Evolutionary conservation across 2,888 invertebrate genomes (phyloP).

Genomic region (Periphyllus acericola): DNA sequence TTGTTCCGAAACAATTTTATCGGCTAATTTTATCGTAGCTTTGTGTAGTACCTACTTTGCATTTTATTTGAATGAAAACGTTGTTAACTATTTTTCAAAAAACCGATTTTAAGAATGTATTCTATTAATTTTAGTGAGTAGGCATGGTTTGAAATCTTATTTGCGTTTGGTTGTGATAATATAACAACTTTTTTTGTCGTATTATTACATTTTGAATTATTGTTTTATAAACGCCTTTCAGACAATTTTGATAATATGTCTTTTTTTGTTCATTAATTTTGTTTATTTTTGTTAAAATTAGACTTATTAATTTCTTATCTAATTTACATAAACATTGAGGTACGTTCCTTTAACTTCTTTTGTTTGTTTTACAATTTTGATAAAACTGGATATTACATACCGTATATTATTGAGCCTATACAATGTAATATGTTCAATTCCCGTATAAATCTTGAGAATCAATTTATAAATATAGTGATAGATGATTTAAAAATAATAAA

Average conservation of each 20-base stretch:
- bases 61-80: not conserved
- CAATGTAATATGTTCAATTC: not conserved
- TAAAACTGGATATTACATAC: not conserved
- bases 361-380: slow-evolving; percentile 13
- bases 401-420: not conserved
- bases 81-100: not conserved
- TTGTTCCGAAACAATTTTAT: not conserved
- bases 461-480: not conserved
- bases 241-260: not conserved
- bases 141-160: not conserved
- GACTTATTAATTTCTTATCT: slow-evolving; percentile 4
- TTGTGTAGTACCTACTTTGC: not conserved
- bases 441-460: not conserved
- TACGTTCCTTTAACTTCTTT: not conserved
- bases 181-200: not conserved
- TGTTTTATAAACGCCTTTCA: not conserved
- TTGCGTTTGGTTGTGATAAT: not conserved
- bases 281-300: not conserved
- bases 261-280: not conserved
- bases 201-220: not conserved
- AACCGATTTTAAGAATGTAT: not conserved
- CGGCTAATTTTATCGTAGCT: not conserved
- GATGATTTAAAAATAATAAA: not conserved
- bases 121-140: not conserved
- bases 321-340: not conserved